phyloP scores from a whole-genome alignment of 2,888 invertebrate genomes.

The Eledona agricola region DNA sequence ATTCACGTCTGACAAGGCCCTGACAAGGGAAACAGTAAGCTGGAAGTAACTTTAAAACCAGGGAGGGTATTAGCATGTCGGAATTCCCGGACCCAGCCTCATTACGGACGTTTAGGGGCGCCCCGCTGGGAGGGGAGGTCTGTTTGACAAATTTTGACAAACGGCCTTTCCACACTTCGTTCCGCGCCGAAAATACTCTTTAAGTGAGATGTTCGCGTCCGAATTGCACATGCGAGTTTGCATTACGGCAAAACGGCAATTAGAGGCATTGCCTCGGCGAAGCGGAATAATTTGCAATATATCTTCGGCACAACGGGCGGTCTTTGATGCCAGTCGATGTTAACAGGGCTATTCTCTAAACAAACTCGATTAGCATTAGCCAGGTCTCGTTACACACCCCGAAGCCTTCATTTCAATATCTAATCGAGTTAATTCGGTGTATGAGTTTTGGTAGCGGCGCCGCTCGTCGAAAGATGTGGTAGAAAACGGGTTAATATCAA shows the following conservation, averaged over 20 bases:
- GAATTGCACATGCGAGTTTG: slow-evolving; percentile 15
- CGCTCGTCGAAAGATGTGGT: slow-evolving; percentile 53
- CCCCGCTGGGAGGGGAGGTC: slow-evolving; percentile 57
- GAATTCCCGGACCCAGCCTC: slow-evolving; percentile 49
- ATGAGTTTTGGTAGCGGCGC: slow-evolving; percentile 57
- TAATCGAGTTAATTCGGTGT: slow-evolving; percentile 58
- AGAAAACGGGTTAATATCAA: slow-evolving; percentile 56
- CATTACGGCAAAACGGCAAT: slow-evolving; percentile 44
- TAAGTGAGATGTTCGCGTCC: no score
- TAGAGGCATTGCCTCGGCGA: slow-evolving; percentile 47
- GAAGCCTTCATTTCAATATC: slow-evolving; percentile 59
- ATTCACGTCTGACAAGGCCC: slow-evolving; percentile 34
- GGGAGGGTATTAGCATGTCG: slow-evolving; percentile 36
- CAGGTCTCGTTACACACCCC: slow-evolving; percentile 56
- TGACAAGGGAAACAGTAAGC: slow-evolving; percentile 39
- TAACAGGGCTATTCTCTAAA: slow-evolving; percentile 60
- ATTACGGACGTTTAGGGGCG: slow-evolving; percentile 50
- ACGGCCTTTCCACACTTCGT: no score
- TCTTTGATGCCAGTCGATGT: slow-evolving; percentile 56
- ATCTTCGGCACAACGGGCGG: slow-evolving; percentile 47
- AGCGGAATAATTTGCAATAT: slow-evolving; percentile 52
- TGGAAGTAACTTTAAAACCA: slow-evolving; percentile 38
- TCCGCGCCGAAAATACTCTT: no score
- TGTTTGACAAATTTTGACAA: no score
- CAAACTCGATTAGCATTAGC: slow-evolving; percentile 59